Evolutionary conservation across 2,797 vertebrate species (phyloP).

Genomic region (Enteromius thamalakanensis): DNA sequence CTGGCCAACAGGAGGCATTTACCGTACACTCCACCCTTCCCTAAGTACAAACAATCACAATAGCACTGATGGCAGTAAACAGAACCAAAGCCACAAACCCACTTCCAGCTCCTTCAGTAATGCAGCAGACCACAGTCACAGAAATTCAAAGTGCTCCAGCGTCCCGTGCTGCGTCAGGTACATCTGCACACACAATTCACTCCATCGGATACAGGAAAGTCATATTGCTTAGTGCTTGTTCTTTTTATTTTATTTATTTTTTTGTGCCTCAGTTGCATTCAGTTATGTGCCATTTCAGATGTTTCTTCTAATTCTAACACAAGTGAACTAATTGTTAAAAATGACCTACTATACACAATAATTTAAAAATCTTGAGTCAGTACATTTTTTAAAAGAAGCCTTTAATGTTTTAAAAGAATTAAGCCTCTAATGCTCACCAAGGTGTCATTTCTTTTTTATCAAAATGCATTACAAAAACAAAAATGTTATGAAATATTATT

Average conservation of each 20-base stretch:
- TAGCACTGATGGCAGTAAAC: conserved; percentile 77
- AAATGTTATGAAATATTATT: background rate
- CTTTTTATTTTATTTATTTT: background rate
- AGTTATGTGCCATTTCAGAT: background rate
- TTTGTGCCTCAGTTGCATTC: background rate
- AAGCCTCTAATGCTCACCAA: background rate
- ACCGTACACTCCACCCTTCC: conserved; percentile 74
- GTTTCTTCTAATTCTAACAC: background rate
- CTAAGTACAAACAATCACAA: conserved; percentile 73
- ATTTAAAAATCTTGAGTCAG: background rate
- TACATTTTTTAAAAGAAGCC: background rate
- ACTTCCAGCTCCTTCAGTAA: conserved; percentile 79
- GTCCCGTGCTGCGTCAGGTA: conserved; percentile 73
- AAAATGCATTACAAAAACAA: background rate
- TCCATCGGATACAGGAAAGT: background rate
- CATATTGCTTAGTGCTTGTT: background rate
- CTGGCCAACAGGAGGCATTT: conserved; percentile 77
- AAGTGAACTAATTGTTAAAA: background rate
- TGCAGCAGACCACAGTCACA: conserved; percentile 77
- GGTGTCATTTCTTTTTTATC: background rate
- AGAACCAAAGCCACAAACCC: conserved; percentile 79
- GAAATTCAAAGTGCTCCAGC: conserved; percentile 69
- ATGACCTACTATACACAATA: background rate
- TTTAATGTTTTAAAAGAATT: background rate
- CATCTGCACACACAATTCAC: conserved; percentile 52